Conservation (phyloP, 2,888 invertebrate species). For the Epistrophe grossulariae region DNA sequence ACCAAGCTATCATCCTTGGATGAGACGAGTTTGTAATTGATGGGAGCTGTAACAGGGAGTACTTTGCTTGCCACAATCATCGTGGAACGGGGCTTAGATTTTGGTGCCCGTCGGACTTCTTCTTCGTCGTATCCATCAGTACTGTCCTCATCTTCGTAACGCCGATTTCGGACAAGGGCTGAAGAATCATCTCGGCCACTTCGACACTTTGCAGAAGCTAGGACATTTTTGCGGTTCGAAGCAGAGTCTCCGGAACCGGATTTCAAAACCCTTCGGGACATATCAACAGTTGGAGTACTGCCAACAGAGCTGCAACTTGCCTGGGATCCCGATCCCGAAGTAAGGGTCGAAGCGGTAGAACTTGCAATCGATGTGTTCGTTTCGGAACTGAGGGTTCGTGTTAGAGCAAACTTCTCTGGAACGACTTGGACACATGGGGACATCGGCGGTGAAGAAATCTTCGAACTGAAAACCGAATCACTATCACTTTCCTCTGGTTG, state of each 20-base stretch:
- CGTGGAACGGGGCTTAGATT: constrained; percentile 82
- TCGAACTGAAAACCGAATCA: constrained; percentile 94
- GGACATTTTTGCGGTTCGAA: constrained; percentile 91
- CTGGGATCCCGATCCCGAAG: constrained; percentile 90
- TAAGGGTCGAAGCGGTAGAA: constrained; percentile 89
- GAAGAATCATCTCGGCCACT: constrained; percentile 91
- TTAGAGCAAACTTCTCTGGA: constrained; percentile 86
- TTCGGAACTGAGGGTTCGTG: constrained; percentile 89
- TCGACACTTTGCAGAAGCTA: constrained; percentile 93
- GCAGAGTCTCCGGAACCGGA: constrained; percentile 91
- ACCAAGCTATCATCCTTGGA: constrained; percentile 81
- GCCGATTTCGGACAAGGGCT: constrained; percentile 88
- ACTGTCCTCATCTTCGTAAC: constrained; percentile 86
- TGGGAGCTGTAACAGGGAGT: constrained; percentile 77
- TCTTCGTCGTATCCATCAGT: constrained; percentile 83
- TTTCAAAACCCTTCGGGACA: constrained; percentile 89
- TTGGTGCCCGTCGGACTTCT: constrained; percentile 83
- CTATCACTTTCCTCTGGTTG: constrained; percentile 86
- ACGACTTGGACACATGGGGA: constrained; percentile 86
- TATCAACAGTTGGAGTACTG: constrained; percentile 87
- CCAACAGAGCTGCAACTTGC: constrained; percentile 88
- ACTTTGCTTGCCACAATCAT: constrained; percentile 78
- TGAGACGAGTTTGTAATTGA: constrained; percentile 80
- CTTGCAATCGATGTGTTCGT: constrained; percentile 89
- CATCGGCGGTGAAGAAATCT: constrained; percentile 90